Percentiles rank a stretch among this genome's conserved stretches.
These are phyloP conservation scores for Rhabdophis nuchalis DNA, from an alignment of 2,797 vertebrate species.

Conservation along the genomic window DNA sequence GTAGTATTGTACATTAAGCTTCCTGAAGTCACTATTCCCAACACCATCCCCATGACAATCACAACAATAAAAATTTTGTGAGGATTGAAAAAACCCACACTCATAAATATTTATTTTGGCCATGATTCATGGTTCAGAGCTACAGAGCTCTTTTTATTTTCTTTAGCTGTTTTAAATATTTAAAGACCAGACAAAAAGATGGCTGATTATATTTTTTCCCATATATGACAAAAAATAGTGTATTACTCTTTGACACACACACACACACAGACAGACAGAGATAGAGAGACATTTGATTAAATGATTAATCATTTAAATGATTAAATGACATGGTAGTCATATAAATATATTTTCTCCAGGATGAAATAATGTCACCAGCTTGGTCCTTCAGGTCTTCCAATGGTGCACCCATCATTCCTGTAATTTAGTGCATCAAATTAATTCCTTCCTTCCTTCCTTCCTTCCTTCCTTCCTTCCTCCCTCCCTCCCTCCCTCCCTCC, in stretches of 20 bases:
- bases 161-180: background rate
- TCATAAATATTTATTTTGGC: slow-evolving; percentile 13
- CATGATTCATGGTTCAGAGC: background rate
- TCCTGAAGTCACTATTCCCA: background rate
- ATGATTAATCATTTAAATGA: no score
- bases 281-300: no score
- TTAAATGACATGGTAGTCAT: background rate
- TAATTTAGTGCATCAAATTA: background rate
- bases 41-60: background rate
- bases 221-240: background rate
- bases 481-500: no score
- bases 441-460: background rate
- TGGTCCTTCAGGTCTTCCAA: background rate
- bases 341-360: background rate
- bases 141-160: background rate
- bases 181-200: background rate
- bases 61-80: background rate
- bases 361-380: background rate
- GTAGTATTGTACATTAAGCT: background rate
- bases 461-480: background rate
- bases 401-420: background rate
- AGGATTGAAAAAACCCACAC: background rate
- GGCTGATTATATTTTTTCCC: background rate
- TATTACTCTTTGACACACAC: accelerated
- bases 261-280: no score